Conservation (phyloP, 2,113 vertebrate genomes). For the Eira barbara region DNA sequence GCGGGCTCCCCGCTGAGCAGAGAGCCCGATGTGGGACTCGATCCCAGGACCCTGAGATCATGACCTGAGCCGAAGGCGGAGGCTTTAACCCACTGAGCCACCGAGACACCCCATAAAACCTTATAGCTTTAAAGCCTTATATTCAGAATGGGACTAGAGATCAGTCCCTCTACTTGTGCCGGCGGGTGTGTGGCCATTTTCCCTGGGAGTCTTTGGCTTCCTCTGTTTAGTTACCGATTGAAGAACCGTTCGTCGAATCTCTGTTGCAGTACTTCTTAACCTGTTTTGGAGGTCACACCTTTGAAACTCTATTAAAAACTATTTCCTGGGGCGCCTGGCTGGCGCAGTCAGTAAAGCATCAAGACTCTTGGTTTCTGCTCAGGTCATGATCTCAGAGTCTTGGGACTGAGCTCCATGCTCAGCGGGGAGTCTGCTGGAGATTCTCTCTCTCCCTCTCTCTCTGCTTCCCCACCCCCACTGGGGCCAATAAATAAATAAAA, state of each 20-base stretch:
- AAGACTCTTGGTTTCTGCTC: background rate
- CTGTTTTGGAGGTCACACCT: background rate
- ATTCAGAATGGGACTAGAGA: background rate
- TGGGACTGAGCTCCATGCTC: background rate
- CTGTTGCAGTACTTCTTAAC: background rate
- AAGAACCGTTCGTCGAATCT: background rate
- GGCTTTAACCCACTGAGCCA: too few relatives aligned
- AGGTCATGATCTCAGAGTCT: background rate
- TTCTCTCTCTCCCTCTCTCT: background rate
- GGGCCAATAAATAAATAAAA: background rate
- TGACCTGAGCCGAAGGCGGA: too few relatives aligned
- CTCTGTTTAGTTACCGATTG: background rate
- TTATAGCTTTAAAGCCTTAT: too few relatives aligned
- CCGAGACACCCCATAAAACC: too few relatives aligned
- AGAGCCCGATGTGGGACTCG: too few relatives aligned
- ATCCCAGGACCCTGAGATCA: too few relatives aligned
- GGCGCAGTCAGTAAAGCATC: background rate
- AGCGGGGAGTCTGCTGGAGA: background rate
- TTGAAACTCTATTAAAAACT: background rate
- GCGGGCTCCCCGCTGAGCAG: too few relatives aligned
- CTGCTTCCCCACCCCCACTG: background rate
- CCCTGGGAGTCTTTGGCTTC: background rate
- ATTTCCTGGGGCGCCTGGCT: background rate
- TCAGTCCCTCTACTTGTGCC: background rate
- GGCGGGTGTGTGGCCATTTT: background rate